Conservation (phyloP, 37 sponge, comb jelly and placozoan species). For the Ianthella basta region DNA sequence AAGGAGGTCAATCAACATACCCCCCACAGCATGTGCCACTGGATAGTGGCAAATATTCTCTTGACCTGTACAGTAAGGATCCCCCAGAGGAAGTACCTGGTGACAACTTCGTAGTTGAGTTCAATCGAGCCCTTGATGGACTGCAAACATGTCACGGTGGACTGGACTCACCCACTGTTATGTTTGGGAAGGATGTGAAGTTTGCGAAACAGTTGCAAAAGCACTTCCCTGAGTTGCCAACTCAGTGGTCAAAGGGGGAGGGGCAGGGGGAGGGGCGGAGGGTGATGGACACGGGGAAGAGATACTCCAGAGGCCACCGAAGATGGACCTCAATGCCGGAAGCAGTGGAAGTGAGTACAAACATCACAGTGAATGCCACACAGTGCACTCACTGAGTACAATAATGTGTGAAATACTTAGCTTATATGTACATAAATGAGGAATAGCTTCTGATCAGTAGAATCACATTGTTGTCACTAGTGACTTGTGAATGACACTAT, state of each 20-base stretch:
- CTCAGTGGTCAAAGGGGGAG: constrained; percentile 37
- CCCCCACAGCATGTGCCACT: background rate
- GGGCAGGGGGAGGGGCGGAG: background rate
- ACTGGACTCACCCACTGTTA: constrained; percentile 15
- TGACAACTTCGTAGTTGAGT: constrained; percentile 29
- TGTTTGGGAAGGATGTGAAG: constrained; percentile 18
- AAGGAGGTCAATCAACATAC: background rate
- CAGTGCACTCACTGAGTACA: background rate
- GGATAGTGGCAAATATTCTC: no score
- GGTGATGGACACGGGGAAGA: background rate
- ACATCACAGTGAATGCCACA: background rate
- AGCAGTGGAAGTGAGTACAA: constrained; percentile 43
- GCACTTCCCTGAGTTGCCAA: constrained; percentile 44
- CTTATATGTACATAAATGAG: no score
- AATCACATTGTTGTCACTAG: background rate
- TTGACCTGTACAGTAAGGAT: no score
- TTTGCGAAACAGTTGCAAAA: constrained; percentile 51
- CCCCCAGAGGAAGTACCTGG: no score
- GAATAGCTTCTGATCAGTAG: no score
- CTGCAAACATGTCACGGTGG: background rate
- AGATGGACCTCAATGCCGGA: constrained; percentile 67
- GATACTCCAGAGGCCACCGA: constrained; percentile 29
- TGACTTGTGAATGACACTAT: background rate
- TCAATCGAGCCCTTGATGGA: constrained; percentile 33
- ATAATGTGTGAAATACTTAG: no score